Evolutionary conservation across 1,140 invertebrate species (phyloP).

Genomic region (Drosophila nebulosa): DNA sequence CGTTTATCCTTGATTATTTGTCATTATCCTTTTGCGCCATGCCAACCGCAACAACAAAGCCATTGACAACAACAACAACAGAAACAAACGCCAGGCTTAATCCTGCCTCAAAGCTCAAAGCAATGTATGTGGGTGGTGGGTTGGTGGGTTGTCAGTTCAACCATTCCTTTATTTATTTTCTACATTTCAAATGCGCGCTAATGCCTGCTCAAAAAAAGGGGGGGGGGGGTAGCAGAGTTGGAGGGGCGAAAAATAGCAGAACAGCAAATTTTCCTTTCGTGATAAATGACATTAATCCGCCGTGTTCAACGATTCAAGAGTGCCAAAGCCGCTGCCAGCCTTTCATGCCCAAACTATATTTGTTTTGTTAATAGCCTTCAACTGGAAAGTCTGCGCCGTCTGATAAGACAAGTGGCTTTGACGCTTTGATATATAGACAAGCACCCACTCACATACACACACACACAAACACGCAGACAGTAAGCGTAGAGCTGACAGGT

Average conservation of each 20-base stretch:
- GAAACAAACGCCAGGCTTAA: slow-evolving; percentile 53
- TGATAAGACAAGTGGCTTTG: slow-evolving; percentile 78
- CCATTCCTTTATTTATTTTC: slow-evolving; percentile 65
- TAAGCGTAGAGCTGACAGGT: neutral
- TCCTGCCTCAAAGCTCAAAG: slow-evolving; percentile 22
- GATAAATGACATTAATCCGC: slow-evolving; percentile 79
- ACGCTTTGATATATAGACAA: slow-evolving; percentile 64
- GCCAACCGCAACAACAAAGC: slow-evolving; percentile 38
- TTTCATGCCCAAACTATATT: slow-evolving; percentile 69
- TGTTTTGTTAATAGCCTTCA: slow-evolving; percentile 72
- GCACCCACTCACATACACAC: neutral
- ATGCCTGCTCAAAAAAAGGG: slow-evolving; percentile 31
- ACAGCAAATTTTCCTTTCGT: slow-evolving; percentile 25
- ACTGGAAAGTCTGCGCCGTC: slow-evolving; percentile 51
- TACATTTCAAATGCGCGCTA: slow-evolving; percentile 67
- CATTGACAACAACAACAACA: slow-evolving; percentile 40
- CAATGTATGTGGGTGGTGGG: neutral
- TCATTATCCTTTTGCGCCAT: slow-evolving; percentile 72
- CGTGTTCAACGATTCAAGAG: slow-evolving; percentile 68
- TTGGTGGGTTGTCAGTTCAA: neutral
- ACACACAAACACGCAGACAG: slow-evolving; percentile 13
- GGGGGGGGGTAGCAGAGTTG: too few relatives aligned
- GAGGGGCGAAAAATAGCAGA: neutral
- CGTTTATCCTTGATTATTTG: slow-evolving; percentile 80
- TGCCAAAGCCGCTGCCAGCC: slow-evolving; percentile 49